Percentiles rank a stretch among this genome's conserved stretches.
Evolutionary conservation across 2,113 vertebrate species (phyloP).

Genomic region (Tiliqua scincoides): DNA sequence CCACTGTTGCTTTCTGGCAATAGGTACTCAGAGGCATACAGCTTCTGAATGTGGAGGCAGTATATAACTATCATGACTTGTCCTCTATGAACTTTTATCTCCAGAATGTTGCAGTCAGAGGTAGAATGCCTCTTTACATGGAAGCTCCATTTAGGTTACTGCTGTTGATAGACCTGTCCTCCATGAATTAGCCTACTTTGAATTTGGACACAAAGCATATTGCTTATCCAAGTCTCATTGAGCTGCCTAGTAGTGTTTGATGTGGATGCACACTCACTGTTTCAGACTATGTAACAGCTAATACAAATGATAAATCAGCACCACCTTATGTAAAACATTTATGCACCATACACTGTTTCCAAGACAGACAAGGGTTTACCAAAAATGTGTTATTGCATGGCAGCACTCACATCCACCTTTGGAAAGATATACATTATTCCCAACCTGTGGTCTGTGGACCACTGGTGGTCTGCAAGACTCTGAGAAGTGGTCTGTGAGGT

Average conservation of each 20-base stretch:
- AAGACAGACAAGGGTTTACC: not conserved
- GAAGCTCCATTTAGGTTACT: not conserved
- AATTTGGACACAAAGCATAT: not conserved
- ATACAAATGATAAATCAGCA: not conserved
- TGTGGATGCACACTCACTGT: not conserved
- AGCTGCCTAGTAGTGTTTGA: not conserved
- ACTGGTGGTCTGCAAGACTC: no score
- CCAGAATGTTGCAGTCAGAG: not conserved
- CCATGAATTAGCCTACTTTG: not conserved
- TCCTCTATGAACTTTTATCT: no score
- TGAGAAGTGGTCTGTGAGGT: no score
- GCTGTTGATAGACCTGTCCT: not conserved
- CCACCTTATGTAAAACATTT: not conserved
- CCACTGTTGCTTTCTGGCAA: no score
- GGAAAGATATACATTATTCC: not conserved
- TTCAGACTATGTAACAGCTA: no score
- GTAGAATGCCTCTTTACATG: not conserved
- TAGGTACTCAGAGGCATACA: no score
- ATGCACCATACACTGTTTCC: not conserved
- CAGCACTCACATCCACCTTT: not conserved
- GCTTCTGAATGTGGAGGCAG: no score
- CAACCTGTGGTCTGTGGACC: no score
- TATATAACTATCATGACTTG: no score
- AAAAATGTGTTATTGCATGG: not conserved
- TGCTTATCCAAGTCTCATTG: not conserved